Evolutionary conservation across 2,888 invertebrate species (phyloP).

Genomic region (Parnassius orleans): DNA sequence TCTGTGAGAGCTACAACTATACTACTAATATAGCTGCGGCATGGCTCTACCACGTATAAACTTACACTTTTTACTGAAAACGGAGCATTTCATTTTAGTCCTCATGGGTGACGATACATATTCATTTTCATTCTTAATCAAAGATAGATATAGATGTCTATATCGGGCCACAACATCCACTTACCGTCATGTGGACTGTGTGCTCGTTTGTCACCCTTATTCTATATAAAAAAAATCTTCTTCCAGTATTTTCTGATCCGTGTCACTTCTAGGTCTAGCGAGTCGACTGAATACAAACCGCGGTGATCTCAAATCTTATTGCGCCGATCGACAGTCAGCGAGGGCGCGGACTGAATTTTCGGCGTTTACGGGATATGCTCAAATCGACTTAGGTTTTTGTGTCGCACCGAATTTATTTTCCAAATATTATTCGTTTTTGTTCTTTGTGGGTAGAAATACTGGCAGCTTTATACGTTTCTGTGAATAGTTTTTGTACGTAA

Average conservation of each 20-base stretch:
- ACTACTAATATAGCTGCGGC: too few species aligned
- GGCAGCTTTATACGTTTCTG: neutral
- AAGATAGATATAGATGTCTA: too few species aligned
- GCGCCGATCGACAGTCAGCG: conserved; percentile 33
- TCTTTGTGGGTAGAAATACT: conserved; percentile 4
- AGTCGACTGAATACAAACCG: conserved; percentile 44
- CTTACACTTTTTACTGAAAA: too few species aligned
- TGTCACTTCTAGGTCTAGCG: conserved; percentile 32
- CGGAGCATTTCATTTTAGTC: too few species aligned
- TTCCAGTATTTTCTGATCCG: conserved; percentile 28
- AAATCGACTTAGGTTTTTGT: conserved; percentile 26
- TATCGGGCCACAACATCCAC: too few species aligned
- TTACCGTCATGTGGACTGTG: too few species aligned
- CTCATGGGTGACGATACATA: too few species aligned
- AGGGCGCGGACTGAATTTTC: conserved; percentile 28
- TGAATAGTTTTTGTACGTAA: neutral
- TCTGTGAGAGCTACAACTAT: too few species aligned
- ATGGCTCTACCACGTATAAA: too few species aligned
- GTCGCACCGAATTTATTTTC: conserved; percentile 27
- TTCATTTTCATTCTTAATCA: too few species aligned
- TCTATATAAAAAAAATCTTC: neutral
- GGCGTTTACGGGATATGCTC: conserved; percentile 18
- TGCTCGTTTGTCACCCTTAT: too few species aligned
- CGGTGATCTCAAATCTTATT: conserved; percentile 43
- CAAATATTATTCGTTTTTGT: conserved; percentile 24